Evolutionary conservation across 2,113 vertebrate genomes (phyloP), one percentile per base, ranked within the genome.

Genomic region (Colossoma macropomum): DNA sequence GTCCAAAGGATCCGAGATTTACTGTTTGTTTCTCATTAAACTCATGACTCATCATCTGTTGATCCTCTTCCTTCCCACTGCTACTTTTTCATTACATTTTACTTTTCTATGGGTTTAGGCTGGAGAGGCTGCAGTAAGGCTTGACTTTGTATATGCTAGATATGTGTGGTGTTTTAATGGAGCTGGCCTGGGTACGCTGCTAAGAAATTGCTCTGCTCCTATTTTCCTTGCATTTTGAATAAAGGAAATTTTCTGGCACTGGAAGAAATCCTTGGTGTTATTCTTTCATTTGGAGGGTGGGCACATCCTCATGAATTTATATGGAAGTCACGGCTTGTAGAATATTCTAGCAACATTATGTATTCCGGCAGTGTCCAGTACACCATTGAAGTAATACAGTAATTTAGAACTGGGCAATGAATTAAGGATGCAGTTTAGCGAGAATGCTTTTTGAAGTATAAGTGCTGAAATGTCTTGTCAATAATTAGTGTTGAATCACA

Each of bases 251-350:
- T 45, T 60, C 34, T 32, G 45, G 27, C 54, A 25, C 68, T 71
- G 30, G 28, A 45, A 50, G 48, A 75, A 68, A 69, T 25, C 4
- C 41, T 32, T 63, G 38, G 28, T 72, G 27, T 75, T 80, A 73
- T 71, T 81, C 69, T 5, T 72, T 81, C 41, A 63, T 69, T 65
- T 52, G 52, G 32, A 45, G 56, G 32, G 48, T 32, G 38, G 27
- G 73, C 23, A 38, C 56, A 41, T 80, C 73, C 75, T 77, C 69
- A 79, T 75, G 66, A 78, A 84, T 84, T 84, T 75, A 79, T 54
- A 82, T 52, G 54, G 84, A 86, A 75, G 84, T 34, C 27, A 13
- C 34, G 0, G 7, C 62, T 78, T 1, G 69, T 45, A n/a, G 52
- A 69, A 86, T 86, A 79, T 79, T 86, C 60, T n/a, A 77, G 66